Conservation (phyloP, 2,888 invertebrate genomes). For the Phlogophora meticulosa region DNA sequence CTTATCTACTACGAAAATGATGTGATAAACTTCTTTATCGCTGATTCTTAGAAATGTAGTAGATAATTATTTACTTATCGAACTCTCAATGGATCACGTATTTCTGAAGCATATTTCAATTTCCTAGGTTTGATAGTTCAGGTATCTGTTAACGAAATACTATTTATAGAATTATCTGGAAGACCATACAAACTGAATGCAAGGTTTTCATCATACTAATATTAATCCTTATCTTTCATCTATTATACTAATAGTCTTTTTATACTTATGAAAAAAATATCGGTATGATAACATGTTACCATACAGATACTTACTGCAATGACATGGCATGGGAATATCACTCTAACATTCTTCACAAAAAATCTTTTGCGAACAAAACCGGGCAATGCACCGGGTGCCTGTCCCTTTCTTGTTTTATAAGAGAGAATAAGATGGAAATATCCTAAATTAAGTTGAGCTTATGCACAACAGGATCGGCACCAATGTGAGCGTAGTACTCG, state of each 20-base stretch:
- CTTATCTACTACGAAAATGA: slow-evolving; percentile 35
- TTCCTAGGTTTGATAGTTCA: neutral
- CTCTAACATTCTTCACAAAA: neutral
- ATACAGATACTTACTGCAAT: too few relatives aligned
- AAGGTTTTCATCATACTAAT: too few relatives aligned
- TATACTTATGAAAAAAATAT: too few relatives aligned
- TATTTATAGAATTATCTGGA: neutral
- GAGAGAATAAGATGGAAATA: too few relatives aligned
- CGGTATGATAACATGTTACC: too few relatives aligned
- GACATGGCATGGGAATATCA: neutral
- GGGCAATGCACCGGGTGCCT: neutral
- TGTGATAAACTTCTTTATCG: slow-evolving; percentile 35
- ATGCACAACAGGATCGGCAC: too few relatives aligned
- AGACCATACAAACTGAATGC: too few relatives aligned
- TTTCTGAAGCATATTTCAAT: slow-evolving; percentile 14
- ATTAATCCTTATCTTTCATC: too few relatives aligned
- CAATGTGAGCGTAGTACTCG: too few relatives aligned
- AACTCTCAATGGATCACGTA: slow-evolving; percentile 32
- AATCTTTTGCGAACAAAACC: slow-evolving; percentile 21
- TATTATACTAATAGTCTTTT: too few relatives aligned
- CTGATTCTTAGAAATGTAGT: slow-evolving; percentile 14
- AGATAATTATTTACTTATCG: slow-evolving; percentile 24
- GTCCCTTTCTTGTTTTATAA: too few relatives aligned
- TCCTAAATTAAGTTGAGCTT: too few relatives aligned
- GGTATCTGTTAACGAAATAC: neutral